Evolutionary conservation across 2,888 invertebrate species (phyloP).

Genomic region (Sarcophaga rosellei): DNA sequence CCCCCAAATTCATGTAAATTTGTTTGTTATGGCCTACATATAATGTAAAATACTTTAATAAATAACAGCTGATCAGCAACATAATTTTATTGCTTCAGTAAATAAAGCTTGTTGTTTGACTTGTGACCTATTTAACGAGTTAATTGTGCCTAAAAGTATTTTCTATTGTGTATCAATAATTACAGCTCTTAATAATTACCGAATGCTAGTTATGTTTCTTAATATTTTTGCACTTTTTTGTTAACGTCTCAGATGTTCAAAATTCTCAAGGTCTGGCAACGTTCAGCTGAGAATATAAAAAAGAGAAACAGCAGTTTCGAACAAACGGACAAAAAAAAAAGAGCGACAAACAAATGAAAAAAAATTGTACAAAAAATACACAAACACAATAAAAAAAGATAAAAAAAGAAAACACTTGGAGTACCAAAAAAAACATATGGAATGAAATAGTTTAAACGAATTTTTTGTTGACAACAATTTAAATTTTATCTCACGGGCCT

Average conservation of each 20-base stretch:
- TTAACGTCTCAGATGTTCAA: not conserved
- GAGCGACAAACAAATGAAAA: slow-evolving; percentile 29
- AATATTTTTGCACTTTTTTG: not conserved
- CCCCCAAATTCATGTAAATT: too few species aligned
- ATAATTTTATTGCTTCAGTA: too few species aligned
- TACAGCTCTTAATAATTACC: too few species aligned
- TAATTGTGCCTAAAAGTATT: too few species aligned
- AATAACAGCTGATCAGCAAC: too few species aligned
- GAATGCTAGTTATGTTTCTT: not conserved
- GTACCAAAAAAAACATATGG: slow-evolving; percentile 6
- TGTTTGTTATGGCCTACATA: too few species aligned
- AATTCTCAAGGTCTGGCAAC: slow-evolving; percentile 30
- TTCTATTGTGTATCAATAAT: too few species aligned
- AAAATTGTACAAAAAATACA: slow-evolving; percentile 7
- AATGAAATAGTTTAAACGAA: not conserved
- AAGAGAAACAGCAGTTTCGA: slow-evolving; percentile 51
- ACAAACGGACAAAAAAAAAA: slow-evolving; percentile 25
- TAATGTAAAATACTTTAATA: too few species aligned
- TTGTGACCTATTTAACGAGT: too few species aligned
- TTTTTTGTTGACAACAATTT: not conserved
- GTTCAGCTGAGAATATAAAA: not conserved
- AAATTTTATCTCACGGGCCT: not conserved
- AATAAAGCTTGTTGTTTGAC: too few species aligned
- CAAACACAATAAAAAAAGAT: not conserved
- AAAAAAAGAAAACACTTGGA: not conserved